phyloP scores from a whole-genome alignment of 2,797 vertebrate species.

The Luscinia luscinia region DNA sequence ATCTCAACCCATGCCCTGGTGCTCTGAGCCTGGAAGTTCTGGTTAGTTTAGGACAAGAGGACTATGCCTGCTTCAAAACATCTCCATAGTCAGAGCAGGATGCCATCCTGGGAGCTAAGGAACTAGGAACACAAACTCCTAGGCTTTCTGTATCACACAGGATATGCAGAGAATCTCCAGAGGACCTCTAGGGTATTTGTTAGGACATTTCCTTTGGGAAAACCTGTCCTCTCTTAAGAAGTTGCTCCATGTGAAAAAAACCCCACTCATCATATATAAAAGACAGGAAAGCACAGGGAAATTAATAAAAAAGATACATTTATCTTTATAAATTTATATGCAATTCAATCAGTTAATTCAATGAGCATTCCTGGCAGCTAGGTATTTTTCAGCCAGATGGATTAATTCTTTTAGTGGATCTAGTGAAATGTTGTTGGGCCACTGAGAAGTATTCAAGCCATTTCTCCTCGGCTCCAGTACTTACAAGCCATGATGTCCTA shows the following conservation, averaged over 20 bases:
- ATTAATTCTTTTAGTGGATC: not conserved
- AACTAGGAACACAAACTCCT: not conserved
- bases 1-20: not conserved
- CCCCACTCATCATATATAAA: not conserved
- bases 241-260: not conserved
- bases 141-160: not conserved
- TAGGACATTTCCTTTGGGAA: not conserved
- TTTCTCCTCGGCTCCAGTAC: not conserved
- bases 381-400: not conserved
- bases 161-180: not conserved
- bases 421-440: not conserved
- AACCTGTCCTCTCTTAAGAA: not conserved
- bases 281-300: not conserved
- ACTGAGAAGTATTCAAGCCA: not conserved
- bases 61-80: not conserved
- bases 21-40: not conserved
- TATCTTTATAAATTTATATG: too few relatives aligned
- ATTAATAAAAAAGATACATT: not conserved
- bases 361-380: not conserved
- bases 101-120: not conserved
- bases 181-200: not conserved
- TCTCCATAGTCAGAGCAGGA: not conserved
- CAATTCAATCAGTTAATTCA: constrained; percentile 23
- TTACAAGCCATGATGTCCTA: not conserved
- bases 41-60: not conserved